phyloP scores from a whole-genome alignment of 2,888 invertebrate species.

The Kryphioiulus occultus region DNA sequence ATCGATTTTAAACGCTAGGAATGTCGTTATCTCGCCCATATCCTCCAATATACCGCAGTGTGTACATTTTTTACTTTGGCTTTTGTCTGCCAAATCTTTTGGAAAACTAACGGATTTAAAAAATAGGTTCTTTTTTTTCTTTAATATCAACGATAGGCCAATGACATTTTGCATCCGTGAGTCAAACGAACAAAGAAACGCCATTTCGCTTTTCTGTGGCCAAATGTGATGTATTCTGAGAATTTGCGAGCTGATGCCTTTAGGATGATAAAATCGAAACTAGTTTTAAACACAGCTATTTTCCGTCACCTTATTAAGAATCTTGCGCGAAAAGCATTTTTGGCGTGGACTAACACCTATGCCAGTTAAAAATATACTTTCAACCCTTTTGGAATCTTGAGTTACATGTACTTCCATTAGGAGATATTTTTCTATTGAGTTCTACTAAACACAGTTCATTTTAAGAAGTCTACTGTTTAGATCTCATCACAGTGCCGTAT shows the following conservation, averaged over 20 bases:
- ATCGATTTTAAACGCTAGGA: constrained; percentile 42
- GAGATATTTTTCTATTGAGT: no score
- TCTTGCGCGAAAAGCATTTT: not conserved
- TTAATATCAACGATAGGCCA: not conserved
- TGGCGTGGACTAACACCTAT: not conserved
- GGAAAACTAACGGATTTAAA: not conserved
- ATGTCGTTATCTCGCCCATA: constrained; percentile 39
- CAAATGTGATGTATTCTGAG: constrained; percentile 26
- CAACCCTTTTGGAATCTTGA: not conserved
- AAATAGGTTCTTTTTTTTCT: constrained; percentile 1
- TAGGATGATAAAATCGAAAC: not conserved
- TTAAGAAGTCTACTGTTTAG: no score
- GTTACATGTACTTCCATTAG: not conserved
- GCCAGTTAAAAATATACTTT: not conserved
- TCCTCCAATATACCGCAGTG: constrained; percentile 31
- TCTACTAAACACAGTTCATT: no score
- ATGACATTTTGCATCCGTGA: not conserved
- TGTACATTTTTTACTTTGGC: constrained; percentile 3
- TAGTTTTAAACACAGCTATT: not conserved
- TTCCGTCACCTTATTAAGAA: not conserved
- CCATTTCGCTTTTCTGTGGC: not conserved
- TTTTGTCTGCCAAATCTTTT: not conserved
- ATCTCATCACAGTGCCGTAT: no score
- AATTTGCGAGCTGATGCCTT: not conserved
- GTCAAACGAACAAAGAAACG: not conserved